phyloP scores from a whole-genome alignment of 2,888 invertebrate genomes.

The Anodontia alba region DNA sequence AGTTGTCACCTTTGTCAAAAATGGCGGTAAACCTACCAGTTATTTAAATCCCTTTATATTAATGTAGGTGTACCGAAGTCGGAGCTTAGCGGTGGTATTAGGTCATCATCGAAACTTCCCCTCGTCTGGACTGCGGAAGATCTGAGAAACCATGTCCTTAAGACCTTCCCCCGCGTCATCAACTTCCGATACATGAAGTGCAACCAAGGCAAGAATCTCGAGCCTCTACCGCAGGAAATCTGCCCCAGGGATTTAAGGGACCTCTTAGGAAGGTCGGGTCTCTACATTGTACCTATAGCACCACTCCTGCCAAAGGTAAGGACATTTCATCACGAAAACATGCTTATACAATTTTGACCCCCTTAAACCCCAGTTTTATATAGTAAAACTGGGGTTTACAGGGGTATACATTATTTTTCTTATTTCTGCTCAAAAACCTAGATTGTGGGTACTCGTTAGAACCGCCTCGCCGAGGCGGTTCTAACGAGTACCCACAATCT shows the following conservation, averaged over 20 bases:
- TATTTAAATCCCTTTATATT: too few relatives aligned
- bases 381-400: too few relatives aligned
- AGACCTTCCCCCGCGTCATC: conserved; percentile 49
- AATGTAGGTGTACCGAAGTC: conserved; percentile 53
- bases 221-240: conserved; percentile 56
- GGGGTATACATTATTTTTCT: too few relatives aligned
- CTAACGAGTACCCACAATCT: too few relatives aligned
- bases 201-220: conserved; percentile 55
- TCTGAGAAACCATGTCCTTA: conserved; percentile 43
- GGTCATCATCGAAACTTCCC: conserved; percentile 58
- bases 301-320: conserved; percentile 53
- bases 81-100: conserved; percentile 52
- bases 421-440: too few relatives aligned
- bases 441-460: too few relatives aligned
- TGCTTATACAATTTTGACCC: too few relatives aligned
- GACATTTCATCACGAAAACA: too few relatives aligned
- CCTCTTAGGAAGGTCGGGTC: conserved; percentile 53
- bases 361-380: too few relatives aligned
- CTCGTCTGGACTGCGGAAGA: conserved; percentile 55
- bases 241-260: conserved; percentile 53
- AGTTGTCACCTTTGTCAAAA: too few relatives aligned
- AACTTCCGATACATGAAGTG: conserved; percentile 58
- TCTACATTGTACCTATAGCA: conserved; percentile 56
- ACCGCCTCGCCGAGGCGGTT: too few relatives aligned
- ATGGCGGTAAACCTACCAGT: too few relatives aligned